Evolutionary conservation across 1,140 invertebrate species (phyloP), one percentile per base, ranked within the genome.

Genomic region (Aphelenchoides fujianensis): DNA sequence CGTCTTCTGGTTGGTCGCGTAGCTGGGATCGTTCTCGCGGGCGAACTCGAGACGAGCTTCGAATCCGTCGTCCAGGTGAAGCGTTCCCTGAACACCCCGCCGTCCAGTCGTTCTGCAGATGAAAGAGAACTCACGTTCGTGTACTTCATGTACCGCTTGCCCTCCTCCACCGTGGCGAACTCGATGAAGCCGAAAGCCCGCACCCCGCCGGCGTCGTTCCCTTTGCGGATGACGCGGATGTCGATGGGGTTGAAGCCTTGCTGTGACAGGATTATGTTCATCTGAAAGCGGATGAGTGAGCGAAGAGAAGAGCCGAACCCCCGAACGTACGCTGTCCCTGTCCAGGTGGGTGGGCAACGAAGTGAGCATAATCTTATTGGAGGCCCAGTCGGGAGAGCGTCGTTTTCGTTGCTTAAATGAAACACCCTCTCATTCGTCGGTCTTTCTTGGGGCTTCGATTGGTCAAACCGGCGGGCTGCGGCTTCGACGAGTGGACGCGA

Each of bases 121-220:
- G n/a, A n/a, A n/a, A n/a, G n/a, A n/a, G n/a, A n/a, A n/a, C n/a
- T n/a, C 54, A 93, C 92, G 91, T 94, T 90, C 89, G 92, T 93
- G 86, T 90, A 89, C 86, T 94, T 92, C 90, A 95, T 95, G 91
- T 92, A 94, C 81, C 89, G 89, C 85, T 89, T 89, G 79, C 93
- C 92, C 88, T 94, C 92, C 86, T 90, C 89, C 84, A 92, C 88
- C 85, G 90, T 90, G 86, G 90, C 89, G 91, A 96, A 96, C 89
- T 95, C 93, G 87, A 95, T 91, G 89, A 95, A 95, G 86, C 92
- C 93, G 89, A 95, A 93, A 87, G 91, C 91, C 86, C 91, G 89
- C 85, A 91, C 91, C 86, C 90, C 88, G 89, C 91, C 91, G 91
- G 68, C 34, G 71, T 78, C 74, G n/a, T 70, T 64, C n/a, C 67